These are phyloP conservation scores for Amiota communis DNA, from an alignment of 2,888 invertebrate species.

Conservation along the genomic window DNA sequence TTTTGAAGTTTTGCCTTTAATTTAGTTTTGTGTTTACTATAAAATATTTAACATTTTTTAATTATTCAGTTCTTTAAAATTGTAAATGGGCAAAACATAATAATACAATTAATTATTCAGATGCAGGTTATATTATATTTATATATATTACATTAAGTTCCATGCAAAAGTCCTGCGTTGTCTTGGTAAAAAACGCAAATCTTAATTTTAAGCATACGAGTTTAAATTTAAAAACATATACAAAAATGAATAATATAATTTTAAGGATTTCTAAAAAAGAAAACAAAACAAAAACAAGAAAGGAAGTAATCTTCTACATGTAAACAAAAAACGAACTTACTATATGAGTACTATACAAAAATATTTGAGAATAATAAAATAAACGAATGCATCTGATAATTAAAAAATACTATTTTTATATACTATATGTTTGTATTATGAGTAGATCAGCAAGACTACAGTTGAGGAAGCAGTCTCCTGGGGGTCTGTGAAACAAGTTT, in stretches of 20 bases:
- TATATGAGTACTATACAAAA: not conserved
- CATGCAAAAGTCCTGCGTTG: constrained; percentile 11
- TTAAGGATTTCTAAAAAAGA: constrained; percentile 9
- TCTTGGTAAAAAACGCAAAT: constrained; percentile 12
- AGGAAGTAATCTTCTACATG: too few relatives aligned
- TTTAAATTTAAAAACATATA: not conserved
- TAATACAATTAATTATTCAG: too few relatives aligned
- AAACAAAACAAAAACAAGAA: not conserved
- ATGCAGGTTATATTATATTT: too few relatives aligned
- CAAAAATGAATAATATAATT: not conserved
- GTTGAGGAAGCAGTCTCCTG: too few relatives aligned
- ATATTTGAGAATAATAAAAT: not conserved
- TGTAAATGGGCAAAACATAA: too few relatives aligned
- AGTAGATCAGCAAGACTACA: too few relatives aligned
- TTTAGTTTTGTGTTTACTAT: too few relatives aligned
- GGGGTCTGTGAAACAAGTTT: too few relatives aligned
- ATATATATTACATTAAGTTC: constrained; percentile 7
- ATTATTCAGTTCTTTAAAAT: too few relatives aligned
- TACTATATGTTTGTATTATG: too few relatives aligned
- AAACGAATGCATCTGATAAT: constrained; percentile 20
- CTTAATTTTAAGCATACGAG: constrained; percentile 22
- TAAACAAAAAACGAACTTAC: not conserved
- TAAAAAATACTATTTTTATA: constrained; percentile 4
- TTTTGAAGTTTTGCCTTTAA: too few relatives aligned
- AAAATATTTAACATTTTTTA: too few relatives aligned